Evolutionary conservation across 92 coral and sea anemone species (phyloP).

Genomic region (Porites cylindrica): DNA sequence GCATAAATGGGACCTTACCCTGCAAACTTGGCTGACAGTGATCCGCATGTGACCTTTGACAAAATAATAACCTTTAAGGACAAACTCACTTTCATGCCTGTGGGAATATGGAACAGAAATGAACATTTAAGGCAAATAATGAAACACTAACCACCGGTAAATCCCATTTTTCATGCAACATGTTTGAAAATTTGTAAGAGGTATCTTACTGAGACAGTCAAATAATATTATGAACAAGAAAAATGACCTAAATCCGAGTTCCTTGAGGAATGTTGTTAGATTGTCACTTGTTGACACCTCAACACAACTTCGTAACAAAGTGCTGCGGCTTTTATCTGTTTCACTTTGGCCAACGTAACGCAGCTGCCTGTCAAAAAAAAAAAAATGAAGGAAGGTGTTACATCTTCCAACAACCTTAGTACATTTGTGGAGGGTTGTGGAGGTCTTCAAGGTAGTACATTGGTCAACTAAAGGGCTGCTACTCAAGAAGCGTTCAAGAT

Average conservation of each 20-base stretch:
- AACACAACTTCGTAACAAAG: slow-evolving; percentile 90
- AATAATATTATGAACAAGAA: not conserved
- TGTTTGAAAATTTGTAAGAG: not conserved
- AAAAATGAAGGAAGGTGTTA: not conserved
- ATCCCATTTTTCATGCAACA: not conserved
- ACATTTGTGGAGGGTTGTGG: too few species aligned
- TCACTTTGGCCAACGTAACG: slow-evolving; percentile 97
- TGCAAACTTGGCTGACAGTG: slow-evolving; percentile 86
- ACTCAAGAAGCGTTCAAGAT: too few species aligned
- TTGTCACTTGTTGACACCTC: slow-evolving; percentile 95
- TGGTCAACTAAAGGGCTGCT: too few species aligned
- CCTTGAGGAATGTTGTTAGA: slow-evolving; percentile 90
- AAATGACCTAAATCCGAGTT: slow-evolving; percentile 85
- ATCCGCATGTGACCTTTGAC: slow-evolving; percentile 91
- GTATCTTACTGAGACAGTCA: too few species aligned
- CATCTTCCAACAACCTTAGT: too few species aligned
- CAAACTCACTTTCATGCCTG: slow-evolving; percentile 91
- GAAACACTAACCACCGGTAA: not conserved
- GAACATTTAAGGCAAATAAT: too few species aligned
- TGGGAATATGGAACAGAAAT: not conserved
- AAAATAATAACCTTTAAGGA: slow-evolving; percentile 87
- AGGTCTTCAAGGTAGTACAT: too few species aligned
- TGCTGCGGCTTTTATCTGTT: slow-evolving; percentile 92
- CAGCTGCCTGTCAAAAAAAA: slow-evolving; percentile 76
- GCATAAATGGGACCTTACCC: slow-evolving; percentile 1